These are phyloP conservation scores for Pipa parva DNA, from an alignment of 2,113 vertebrate genomes.

Conservation along the genomic window DNA sequence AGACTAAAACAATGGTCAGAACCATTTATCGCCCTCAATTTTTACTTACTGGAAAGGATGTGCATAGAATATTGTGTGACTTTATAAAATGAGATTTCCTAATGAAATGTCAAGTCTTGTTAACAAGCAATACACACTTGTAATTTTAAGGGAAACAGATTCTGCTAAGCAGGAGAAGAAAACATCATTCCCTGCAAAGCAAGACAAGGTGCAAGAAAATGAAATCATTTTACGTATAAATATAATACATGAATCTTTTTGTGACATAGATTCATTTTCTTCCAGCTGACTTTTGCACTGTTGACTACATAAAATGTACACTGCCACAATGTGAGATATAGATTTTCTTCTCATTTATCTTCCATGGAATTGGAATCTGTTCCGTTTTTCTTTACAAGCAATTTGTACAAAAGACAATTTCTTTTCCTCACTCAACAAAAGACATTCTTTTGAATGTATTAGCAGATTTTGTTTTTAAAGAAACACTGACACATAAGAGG, in stretches of 20 bases:
- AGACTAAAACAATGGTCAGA: conserved; percentile 12
- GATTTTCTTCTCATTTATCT: not conserved
- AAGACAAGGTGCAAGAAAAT: conserved; percentile 26
- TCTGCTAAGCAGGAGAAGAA: conserved; percentile 39
- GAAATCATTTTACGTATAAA: conserved; percentile 7
- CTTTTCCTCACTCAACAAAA: too few species aligned
- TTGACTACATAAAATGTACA: conserved; percentile 12
- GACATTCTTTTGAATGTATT: too few species aligned
- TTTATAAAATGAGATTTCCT: conserved; percentile 35
- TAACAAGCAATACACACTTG: conserved; percentile 15
- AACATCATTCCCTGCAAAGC: conserved; percentile 25
- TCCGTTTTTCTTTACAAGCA: too few species aligned
- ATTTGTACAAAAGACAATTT: too few species aligned
- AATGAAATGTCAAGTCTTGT: conserved; percentile 35
- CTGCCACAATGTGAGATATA: conserved; percentile 1
- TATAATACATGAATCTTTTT: conserved; percentile 17
- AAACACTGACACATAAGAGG: too few species aligned
- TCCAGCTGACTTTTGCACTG: not conserved
- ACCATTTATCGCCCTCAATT: conserved; percentile 1
- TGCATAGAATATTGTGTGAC: not conserved
- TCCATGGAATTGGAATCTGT: not conserved
- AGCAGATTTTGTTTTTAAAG: too few species aligned
- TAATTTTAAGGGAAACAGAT: conserved; percentile 24
- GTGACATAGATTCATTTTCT: not conserved
- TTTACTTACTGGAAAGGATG: conserved; percentile 29